Conservation (phyloP, 2,888 invertebrate species). For the Heterodera filipjevi region DNA sequence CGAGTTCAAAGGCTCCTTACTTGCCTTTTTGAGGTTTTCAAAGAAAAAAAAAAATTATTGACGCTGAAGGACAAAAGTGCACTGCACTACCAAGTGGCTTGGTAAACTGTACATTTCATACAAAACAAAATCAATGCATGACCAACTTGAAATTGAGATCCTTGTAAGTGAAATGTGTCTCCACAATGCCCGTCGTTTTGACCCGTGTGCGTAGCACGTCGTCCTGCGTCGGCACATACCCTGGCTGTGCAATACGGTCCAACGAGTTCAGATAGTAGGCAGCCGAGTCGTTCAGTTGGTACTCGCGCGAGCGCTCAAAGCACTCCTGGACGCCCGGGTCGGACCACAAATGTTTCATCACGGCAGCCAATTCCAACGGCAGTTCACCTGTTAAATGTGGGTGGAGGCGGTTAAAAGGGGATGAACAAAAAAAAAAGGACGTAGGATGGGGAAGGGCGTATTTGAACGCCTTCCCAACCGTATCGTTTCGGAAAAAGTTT, state of each 20-base stretch:
- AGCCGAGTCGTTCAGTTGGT: constrained; percentile 99
- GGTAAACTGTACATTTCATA: neutral
- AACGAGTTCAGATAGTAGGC: constrained; percentile 91
- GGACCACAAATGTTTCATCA: constrained; percentile 97
- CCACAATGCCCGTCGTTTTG: constrained; percentile 67
- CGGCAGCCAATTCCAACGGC: constrained; percentile 67
- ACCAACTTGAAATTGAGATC: constrained; percentile 49
- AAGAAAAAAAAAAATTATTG: no score
- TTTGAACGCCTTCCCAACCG: no score
- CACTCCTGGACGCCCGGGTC: constrained; percentile 97
- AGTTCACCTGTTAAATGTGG: constrained; percentile 39
- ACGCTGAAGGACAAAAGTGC: no score
- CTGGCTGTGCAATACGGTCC: constrained; percentile 95
- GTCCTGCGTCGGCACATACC: constrained; percentile 98
- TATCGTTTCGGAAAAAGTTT: no score
- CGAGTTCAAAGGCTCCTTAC: no score
- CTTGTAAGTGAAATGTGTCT: constrained; percentile 47
- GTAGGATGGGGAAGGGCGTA: no score
- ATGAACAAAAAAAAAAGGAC: neutral
- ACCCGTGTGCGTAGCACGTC: constrained; percentile 98
- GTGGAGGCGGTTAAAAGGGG: neutral
- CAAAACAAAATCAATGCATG: neutral
- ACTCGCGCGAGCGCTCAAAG: constrained; percentile 98
- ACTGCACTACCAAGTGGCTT: no score
- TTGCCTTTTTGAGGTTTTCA: no score